Percentiles rank a stretch among this genome's conserved stretches.
These are phyloP conservation scores for Calidris pygmaea DNA, from an alignment of 2,113 vertebrate species.

Conservation along the genomic window DNA sequence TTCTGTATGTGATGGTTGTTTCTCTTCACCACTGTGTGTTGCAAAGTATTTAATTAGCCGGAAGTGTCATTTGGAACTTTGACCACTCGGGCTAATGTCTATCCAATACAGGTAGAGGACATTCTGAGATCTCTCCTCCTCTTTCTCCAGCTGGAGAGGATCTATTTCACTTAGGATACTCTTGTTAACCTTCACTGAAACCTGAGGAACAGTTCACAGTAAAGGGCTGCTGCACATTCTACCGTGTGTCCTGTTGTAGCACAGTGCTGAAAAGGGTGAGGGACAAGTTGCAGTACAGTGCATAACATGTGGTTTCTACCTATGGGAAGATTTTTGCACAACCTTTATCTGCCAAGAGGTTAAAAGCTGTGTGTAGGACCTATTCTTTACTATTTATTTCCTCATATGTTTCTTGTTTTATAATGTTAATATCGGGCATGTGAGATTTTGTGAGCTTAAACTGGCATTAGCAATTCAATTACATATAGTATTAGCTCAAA, in stretches of 20 bases:
- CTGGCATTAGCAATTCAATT: background rate
- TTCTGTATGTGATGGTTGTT: background rate
- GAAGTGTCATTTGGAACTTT: background rate
- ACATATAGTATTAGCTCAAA: background rate
- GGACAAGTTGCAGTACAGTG: background rate
- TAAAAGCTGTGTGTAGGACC: background rate
- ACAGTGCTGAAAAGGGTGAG: background rate
- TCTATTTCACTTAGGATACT: background rate
- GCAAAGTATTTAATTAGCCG: background rate
- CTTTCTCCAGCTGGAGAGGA: background rate
- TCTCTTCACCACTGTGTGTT: background rate
- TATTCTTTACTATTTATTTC: background rate
- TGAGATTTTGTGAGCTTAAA: background rate
- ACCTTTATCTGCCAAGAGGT: background rate
- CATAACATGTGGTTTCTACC: background rate
- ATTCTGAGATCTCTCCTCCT: background rate
- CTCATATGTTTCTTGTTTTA: background rate
- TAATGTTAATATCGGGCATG: background rate
- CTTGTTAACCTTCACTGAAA: background rate
- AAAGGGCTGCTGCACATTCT: background rate
- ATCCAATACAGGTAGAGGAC: accelerated
- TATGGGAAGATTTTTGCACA: background rate
- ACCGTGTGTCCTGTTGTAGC: accelerated
- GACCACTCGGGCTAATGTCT: background rate
- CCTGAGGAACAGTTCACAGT: background rate